These are phyloP conservation scores for Diaperis boleti DNA, from an alignment of 2,888 invertebrate species.

Conservation along the genomic window DNA sequence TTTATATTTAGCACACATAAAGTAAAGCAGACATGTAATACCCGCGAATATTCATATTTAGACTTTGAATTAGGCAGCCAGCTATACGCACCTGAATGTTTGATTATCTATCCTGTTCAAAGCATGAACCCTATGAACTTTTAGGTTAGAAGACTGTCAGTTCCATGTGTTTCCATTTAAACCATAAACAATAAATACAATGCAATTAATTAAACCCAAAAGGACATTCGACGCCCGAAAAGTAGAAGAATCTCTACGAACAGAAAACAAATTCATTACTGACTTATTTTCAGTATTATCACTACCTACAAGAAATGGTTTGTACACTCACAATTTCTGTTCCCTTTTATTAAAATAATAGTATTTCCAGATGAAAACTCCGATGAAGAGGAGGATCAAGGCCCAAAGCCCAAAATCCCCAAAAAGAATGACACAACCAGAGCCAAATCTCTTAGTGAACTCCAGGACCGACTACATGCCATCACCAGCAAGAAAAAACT, in stretches of 20 bases:
- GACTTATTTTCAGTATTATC: constrained; percentile 71
- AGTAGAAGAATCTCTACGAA: constrained; percentile 65
- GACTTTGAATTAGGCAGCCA: too few species aligned
- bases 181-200: constrained; percentile 36
- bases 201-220: constrained; percentile 52
- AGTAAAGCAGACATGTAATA: too few species aligned
- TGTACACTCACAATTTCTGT: constrained; percentile 16
- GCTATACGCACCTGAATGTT: too few species aligned
- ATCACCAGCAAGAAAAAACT: constrained; percentile 73
- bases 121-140: too few species aligned
- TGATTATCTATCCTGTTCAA: too few species aligned
- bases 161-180: constrained; percentile 16
- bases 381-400: constrained; percentile 50
- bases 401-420: constrained; percentile 44
- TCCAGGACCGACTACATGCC: constrained; percentile 74
- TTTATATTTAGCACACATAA: too few species aligned
- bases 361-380: constrained; percentile 62
- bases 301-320: constrained; percentile 64
- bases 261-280: constrained; percentile 72
- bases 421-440: constrained; percentile 64
- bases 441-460: constrained; percentile 74
- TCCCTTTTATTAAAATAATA: background rate
- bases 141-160: background rate
- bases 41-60: too few species aligned
- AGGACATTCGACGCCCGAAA: constrained; percentile 60